Evolutionary conservation across 2,888 invertebrate genomes (phyloP), one percentile per base, ranked within the genome.

Genomic region (Pristionchus mayeri): DNA sequence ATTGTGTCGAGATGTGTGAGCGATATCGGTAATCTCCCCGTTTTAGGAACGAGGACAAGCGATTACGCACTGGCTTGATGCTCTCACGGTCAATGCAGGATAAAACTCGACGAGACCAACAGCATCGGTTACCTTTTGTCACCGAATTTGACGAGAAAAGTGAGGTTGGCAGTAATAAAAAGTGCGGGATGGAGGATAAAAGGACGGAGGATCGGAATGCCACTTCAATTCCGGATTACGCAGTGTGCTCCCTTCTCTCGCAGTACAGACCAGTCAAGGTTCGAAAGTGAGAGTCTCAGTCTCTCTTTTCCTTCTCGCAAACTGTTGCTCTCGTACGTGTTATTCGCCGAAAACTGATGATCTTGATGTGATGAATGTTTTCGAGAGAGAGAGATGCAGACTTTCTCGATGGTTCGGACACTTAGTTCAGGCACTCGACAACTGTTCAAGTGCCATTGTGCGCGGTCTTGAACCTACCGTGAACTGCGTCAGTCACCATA

Each of bases 251-350:
- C 54, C 21, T 34, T 67, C 34, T 44, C 71, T 71, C 71, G 40
- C 40, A 71, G 71, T 71, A 71, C 71, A 71, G 71, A 71, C 71
- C 71, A 71, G 71, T 71, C 71, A 71, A 44, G 71, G 71, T 71
- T 71, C 71, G 71, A 71, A 71, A 71, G 71, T 1, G 71, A 71
- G 44, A 71, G 71, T 71, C 71, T 37, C 34, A 63, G 37, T 67
- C 40, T 71, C 71, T 71, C 24, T 24, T 16, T 30, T 34, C 24
- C 21, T 3, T 40, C 24, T n/a, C 71, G n/a, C 44, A 71, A 71
- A 54, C 54, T n/a, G n/a, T n/a, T n/a, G n/a, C n/a, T n/a, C n/a
- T n/a, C n/a, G n/a, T n/a, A n/a, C 54, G 16, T 63, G 30, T 34
- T 63, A 7, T 63, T 63, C 34, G 11, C 40, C 18, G 18, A 71